These are phyloP conservation scores for Odontothrips loti DNA, from an alignment of 2,888 invertebrate genomes.

Conservation along the genomic window DNA sequence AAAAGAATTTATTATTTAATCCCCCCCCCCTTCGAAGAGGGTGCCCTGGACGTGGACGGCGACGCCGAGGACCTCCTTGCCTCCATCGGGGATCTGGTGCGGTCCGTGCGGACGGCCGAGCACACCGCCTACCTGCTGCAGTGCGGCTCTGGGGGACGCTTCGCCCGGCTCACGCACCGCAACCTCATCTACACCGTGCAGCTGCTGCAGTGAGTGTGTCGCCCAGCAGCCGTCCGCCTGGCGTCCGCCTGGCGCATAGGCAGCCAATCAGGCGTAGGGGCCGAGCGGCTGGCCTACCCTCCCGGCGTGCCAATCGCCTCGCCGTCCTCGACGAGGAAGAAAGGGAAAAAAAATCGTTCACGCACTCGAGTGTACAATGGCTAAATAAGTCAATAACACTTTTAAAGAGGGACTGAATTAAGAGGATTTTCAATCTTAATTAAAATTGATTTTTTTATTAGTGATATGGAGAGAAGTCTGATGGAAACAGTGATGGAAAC, in stretches of 20 bases:
- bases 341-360: too few species aligned
- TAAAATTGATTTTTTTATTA: too few species aligned
- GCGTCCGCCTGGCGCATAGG: not conserved
- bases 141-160: not conserved
- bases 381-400: too few species aligned
- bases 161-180: not conserved
- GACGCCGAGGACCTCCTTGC: not conserved
- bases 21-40: too few species aligned
- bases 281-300: not conserved
- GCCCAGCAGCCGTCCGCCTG: not conserved
- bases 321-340: too few species aligned
- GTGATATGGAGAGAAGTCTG: too few species aligned
- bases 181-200: constrained; percentile 11
- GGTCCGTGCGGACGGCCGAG: not conserved
- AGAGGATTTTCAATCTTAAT: too few species aligned
- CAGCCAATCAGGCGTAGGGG: not conserved
- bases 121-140: not conserved
- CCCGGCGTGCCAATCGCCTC: too few species aligned
- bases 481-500: too few species aligned
- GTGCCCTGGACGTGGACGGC: not conserved
- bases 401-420: too few species aligned
- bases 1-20: too few species aligned
- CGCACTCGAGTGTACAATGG: too few species aligned
- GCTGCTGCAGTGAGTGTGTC: not conserved
- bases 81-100: not conserved